These are phyloP conservation scores for Aleiodes leptofemur DNA, from an alignment of 2,888 invertebrate species.

Conservation along the genomic window DNA sequence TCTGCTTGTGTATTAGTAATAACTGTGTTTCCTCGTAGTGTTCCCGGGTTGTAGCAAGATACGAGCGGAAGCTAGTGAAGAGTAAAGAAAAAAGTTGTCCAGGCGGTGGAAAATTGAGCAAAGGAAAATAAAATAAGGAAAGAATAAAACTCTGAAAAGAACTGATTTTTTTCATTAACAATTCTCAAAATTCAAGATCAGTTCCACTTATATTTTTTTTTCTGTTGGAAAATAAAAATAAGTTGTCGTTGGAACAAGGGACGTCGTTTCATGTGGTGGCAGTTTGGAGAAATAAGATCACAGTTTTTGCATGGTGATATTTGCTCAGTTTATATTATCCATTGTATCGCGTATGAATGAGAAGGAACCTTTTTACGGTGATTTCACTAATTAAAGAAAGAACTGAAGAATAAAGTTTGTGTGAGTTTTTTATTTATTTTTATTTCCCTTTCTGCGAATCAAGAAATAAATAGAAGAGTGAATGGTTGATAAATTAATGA, in stretches of 20 bases:
- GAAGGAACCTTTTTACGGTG: not conserved
- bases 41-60: conserved; percentile 18
- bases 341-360: conserved; percentile 3
- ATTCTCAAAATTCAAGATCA: too few species aligned
- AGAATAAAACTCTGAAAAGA: conserved; percentile 5
- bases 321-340: conserved; percentile 4
- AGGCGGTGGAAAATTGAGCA: not conserved
- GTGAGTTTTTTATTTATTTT: not conserved
- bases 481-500: conserved; percentile 8
- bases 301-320: conserved; percentile 31
- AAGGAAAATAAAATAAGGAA: conserved; percentile 44
- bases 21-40: conserved; percentile 22
- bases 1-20: conserved; percentile 5
- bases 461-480: not conserved
- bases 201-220: not conserved
- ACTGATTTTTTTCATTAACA: too few species aligned
- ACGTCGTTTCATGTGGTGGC: too few species aligned
- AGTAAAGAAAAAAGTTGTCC: not conserved
- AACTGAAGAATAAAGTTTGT: not conserved
- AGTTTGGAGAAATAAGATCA: too few species aligned
- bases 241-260: too few species aligned
- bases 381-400: not conserved
- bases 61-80: conserved; percentile 14
- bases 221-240: not conserved
- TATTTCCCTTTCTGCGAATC: not conserved